Base-by-base conservation (phyloP, 2,888 invertebrate species). In the Macrostomum cliftonense region DNA sequence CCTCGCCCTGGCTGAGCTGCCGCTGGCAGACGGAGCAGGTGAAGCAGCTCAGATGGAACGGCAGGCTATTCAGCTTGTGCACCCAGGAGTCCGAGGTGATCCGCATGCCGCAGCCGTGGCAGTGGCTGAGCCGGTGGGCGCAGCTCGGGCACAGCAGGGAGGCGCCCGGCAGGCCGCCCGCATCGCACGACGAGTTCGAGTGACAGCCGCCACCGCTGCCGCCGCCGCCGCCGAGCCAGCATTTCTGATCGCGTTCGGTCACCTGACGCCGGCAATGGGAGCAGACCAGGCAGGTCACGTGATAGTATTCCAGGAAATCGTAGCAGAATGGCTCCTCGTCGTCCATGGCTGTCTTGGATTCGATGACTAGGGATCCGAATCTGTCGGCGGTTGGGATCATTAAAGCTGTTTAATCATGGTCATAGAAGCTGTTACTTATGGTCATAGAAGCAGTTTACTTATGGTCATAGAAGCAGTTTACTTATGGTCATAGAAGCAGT, bases 41-140 rank as follows among this genome's bases (percentile, higher is more conserved):
- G 37, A 51, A 51, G 39, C 51, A 51, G 43, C 43, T 43, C 12
- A 51, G 42, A 16, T 51, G 51, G 43, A 52, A 51, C 36, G 50
- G 50, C 20, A 51, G 37, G 12, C 44, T 28, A 28, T 52, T 51
- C 2, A 51, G 44, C 39, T 52, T 51, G 36, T 51, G 50, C 14
- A 51, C 51, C 51, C 51, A 51, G 16, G 50, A 37, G 39, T 51
- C 51, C 4, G 40, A 17, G 39, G 50, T 39, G 16, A 50, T 47
- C 12, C 39, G 14, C 38, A 38, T 49, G n/a, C 49, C 39, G 40
- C 50, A 50, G 21, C 50, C 38, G 20, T 50, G 48, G 37, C 50
- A 50, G 42, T 50, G 42, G 12, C 46, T 50, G 39, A 49, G 38
- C 14, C 50, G 28, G 28, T 28, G 28, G 5, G 28, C 28, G 28